Base-by-base conservation (phyloP, 2,888 invertebrate species). In the Drosophila rubida region DNA sequence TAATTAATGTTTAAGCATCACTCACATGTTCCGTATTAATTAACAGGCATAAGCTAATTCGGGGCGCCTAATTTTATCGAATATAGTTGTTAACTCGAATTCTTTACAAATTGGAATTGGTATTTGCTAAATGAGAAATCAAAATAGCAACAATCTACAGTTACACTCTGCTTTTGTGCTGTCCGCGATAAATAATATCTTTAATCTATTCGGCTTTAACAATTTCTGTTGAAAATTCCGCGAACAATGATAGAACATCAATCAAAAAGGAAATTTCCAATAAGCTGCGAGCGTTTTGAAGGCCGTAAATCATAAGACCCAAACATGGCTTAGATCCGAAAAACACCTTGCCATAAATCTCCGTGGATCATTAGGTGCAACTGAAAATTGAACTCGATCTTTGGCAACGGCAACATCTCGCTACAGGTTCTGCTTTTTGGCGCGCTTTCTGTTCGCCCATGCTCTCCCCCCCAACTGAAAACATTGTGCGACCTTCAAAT, bases 301-400 rank as follows among this genome's bases (percentile, higher is more conserved):
- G 55, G 58, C 51, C 73, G 78, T 84, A 87, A 82, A 84, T 87
- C 84, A 80, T 51, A 60, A 66, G 54, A 23, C 39, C 76, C 68
- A 70, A 84, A 82, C 50, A 55, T 78, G 80, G 80, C 62, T 86
- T 86, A 70, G 80, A 77, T 63, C 44, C 54, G 66, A 41, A 80
- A 80, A 75, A 69, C 69, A 78, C 68, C 69, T 81, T 62, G 85
- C 78, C 81, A 81, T 81, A 81, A 81, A 81, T 81, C 87, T 81
- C 23, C 6, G 37, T 41, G 55, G 63, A 80, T 87, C 84, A 80
- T 81, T 87, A 75, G 75, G 61, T 81, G 84, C 87, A 81, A 87
- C 85, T 70, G 67, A 81, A 81, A 80, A 75, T 78, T 73, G 60
- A 73, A 53, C 69, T 49, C 58, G 39, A 19, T 53, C 68, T 68